phyloP scores from a whole-genome alignment of 1,140 invertebrate genomes.

The Zaprionus camerounensis region DNA sequence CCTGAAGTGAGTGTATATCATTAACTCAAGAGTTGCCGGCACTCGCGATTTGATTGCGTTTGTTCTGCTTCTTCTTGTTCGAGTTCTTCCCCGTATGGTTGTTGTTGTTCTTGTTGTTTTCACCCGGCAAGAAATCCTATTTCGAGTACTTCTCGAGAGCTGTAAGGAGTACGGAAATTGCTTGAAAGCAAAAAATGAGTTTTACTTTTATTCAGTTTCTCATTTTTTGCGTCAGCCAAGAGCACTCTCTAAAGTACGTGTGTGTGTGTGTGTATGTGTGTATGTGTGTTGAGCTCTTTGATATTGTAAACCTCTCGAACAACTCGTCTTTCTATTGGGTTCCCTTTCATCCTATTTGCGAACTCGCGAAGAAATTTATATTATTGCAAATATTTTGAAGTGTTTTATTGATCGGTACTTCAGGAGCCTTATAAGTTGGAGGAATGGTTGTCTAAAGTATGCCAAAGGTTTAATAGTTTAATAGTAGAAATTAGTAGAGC shows the following conservation, averaged over 20 bases:
- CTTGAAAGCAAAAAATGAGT: conserved; percentile 72
- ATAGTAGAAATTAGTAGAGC: too few species aligned
- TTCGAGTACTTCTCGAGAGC: conserved; percentile 59
- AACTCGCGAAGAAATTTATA: neutral
- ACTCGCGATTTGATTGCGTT: conserved; percentile 75
- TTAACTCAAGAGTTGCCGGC: conserved; percentile 72
- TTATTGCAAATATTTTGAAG: conserved; percentile 5
- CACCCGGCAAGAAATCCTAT: conserved; percentile 56
- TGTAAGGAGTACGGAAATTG: conserved; percentile 63
- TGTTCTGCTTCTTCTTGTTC: conserved; percentile 26
- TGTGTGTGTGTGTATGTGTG: neutral
- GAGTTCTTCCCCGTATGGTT: neutral
- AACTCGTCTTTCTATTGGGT: neutral
- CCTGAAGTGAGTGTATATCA: conserved; percentile 80
- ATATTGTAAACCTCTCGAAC: conserved; percentile 24
- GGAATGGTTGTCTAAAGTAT: neutral
- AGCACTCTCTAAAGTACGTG: neutral
- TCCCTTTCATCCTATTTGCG: neutral
- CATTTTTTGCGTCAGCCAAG: conserved; percentile 8
- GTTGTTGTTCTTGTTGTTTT: neutral
- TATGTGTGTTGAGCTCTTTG: conserved; percentile 21
- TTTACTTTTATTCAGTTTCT: conserved; percentile 32
- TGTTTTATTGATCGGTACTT: neutral
- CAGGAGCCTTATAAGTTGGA: too few species aligned
- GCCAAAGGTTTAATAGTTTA: too few species aligned